Conservation (phyloP, 2,113 vertebrate species). For the Syngnathus scovelli region DNA sequence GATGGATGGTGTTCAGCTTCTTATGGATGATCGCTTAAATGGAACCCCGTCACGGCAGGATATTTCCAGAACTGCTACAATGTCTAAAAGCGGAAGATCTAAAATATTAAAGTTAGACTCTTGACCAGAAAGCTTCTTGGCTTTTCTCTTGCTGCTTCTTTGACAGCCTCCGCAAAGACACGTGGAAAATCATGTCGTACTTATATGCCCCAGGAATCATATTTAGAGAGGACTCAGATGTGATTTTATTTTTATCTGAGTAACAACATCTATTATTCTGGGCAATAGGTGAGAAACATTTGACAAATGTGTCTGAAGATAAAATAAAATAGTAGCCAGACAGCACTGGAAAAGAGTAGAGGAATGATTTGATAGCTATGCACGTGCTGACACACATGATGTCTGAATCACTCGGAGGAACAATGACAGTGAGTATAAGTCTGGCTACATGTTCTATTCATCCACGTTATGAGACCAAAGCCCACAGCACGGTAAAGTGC, state of each 20-base stretch:
- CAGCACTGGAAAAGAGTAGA: not conserved
- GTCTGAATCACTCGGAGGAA: slow-evolving; percentile 14
- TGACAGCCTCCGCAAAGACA: slow-evolving; percentile 17
- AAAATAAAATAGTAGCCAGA: slow-evolving; percentile 3
- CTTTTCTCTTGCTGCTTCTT: slow-evolving; percentile 13
- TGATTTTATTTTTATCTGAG: not conserved
- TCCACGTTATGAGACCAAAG: not conserved
- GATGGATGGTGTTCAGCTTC: not conserved
- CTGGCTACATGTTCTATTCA: not conserved
- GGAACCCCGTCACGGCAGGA: slow-evolving; percentile 33
- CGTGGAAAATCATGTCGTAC: not conserved
- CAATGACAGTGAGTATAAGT: slow-evolving; percentile 1
- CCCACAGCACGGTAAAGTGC: not conserved
- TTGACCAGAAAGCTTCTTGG: slow-evolving; percentile 37
- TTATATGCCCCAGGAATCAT: not conserved
- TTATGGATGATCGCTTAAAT: slow-evolving; percentile 24
- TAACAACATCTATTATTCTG: not conserved
- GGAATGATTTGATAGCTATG: slow-evolving; percentile 4
- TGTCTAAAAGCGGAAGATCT: slow-evolving; percentile 49
- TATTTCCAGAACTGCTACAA: slow-evolving; percentile 41
- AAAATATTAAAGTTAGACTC: slow-evolving; percentile 56
- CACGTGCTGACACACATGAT: not conserved
- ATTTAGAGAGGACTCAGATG: not conserved
- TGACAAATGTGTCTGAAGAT: not conserved
- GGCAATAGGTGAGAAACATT: slow-evolving; percentile 1